Percentiles rank a stretch among this genome's conserved stretches.
phyloP scores from a whole-genome alignment of 2,113 vertebrate genomes.

The Etheostoma cragini region DNA sequence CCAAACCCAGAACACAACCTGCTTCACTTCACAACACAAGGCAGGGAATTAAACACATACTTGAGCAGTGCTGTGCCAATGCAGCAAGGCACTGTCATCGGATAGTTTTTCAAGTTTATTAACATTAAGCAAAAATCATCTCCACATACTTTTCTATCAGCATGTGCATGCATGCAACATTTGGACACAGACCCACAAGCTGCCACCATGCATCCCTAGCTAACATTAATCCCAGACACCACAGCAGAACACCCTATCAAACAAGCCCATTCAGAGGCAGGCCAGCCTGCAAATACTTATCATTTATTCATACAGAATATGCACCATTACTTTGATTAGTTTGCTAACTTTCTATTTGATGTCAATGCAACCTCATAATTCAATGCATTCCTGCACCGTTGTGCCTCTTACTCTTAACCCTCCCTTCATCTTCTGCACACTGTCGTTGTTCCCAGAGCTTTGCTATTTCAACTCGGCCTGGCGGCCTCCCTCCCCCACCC shows the following conservation, averaged over 20 bases:
- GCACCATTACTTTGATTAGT: conserved; percentile 28
- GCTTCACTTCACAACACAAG: conserved; percentile 41
- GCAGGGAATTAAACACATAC: conserved; percentile 30
- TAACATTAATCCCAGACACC: conserved; percentile 9
- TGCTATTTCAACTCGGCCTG: conserved; percentile 66
- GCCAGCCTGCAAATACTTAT: conserved; percentile 3
- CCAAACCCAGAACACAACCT: conserved; percentile 44
- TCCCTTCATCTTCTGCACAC: conserved; percentile 58
- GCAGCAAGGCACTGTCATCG: not conserved
- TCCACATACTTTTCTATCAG: not conserved
- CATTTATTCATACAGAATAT: conserved; percentile 32
- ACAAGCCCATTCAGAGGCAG: conserved; percentile 3
- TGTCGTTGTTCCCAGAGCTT: conserved; percentile 65
- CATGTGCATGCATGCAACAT: not conserved
- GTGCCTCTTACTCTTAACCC: conserved; percentile 22
- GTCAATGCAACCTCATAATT: conserved; percentile 48
- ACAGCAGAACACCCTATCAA: conserved; percentile 5
- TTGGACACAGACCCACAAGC: not conserved
- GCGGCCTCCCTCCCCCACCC: conserved; percentile 47
- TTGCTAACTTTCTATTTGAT: conserved; percentile 28
- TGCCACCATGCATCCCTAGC: not conserved
- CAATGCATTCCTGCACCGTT: conserved; percentile 43
- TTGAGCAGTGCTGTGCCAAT: not conserved
- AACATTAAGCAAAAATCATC: not conserved
- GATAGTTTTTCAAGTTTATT: not conserved